These are phyloP conservation scores for Lipotes vexillifer DNA, from an alignment of 2,113 vertebrate species.

Conservation along the genomic window DNA sequence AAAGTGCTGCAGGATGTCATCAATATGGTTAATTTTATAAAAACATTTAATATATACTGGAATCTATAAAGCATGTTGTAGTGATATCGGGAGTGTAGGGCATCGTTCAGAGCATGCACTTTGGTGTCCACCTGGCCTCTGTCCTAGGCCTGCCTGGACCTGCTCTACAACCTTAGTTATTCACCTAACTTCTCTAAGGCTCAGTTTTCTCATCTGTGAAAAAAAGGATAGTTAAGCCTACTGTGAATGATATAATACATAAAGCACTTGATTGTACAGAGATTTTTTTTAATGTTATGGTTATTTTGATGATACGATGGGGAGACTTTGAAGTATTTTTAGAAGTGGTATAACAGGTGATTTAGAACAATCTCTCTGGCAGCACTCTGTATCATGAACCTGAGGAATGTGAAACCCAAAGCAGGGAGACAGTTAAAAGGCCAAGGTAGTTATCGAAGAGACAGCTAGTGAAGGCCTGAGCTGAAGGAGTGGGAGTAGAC, in stretches of 20 bases:
- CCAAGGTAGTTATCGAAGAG: neutral
- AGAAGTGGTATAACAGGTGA: neutral
- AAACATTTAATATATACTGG: neutral
- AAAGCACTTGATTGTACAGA: neutral
- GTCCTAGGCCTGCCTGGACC: neutral
- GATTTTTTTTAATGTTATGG: neutral
- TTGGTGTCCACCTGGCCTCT: neutral
- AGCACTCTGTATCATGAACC: neutral
- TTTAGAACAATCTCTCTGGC: conserved; percentile 13
- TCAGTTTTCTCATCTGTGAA: neutral
- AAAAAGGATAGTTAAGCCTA: neutral
- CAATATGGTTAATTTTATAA: neutral
- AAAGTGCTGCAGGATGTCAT: neutral
- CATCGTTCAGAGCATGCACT: neutral
- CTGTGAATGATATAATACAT: neutral
- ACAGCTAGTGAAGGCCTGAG: neutral
- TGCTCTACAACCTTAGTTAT: neutral
- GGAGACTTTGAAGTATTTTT: conserved; percentile 7
- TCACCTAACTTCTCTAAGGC: neutral
- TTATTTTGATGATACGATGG: neutral
- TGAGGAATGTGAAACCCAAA: neutral
- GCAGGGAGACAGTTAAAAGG: neutral
- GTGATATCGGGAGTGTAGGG: neutral
- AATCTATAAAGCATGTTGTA: neutral
- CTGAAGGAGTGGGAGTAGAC: neutral